These are phyloP conservation scores for Agrochola macilenta DNA, from an alignment of 2,888 invertebrate species.

Conservation along the genomic window DNA sequence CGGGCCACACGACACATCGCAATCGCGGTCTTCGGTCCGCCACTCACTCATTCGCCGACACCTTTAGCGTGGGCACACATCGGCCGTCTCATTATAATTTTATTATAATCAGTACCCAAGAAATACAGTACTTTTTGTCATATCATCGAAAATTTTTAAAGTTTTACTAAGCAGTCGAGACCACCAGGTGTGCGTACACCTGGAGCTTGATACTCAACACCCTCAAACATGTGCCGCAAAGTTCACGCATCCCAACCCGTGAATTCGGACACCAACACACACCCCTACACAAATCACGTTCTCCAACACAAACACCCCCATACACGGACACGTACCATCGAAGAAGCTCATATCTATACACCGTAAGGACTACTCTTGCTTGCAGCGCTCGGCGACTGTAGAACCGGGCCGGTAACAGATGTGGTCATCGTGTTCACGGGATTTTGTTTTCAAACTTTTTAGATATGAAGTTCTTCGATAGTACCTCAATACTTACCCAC, in stretches of 20 bases:
- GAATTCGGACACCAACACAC: slow-evolving; percentile 2
- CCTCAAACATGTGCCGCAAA: neutral
- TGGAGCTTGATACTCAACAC: neutral
- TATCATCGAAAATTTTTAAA: neutral
- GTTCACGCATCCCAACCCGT: neutral
- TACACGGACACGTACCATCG: slow-evolving; percentile 9
- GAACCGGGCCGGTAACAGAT: no score
- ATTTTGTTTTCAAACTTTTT: no score
- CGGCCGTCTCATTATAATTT: neutral
- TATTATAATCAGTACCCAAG: neutral
- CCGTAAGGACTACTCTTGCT: no score
- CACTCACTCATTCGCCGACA: neutral
- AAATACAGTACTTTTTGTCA: neutral
- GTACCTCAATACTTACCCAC: neutral
- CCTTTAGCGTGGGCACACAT: neutral
- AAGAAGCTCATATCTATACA: no score
- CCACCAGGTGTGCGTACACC: neutral
- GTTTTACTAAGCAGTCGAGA: neutral
- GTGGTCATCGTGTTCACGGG: no score
- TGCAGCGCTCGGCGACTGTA: no score
- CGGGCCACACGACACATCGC: neutral
- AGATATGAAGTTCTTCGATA: no score
- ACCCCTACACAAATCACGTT: neutral
- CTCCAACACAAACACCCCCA: neutral
- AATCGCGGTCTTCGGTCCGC: neutral